Evolutionary conservation across 2,888 invertebrate species (phyloP).

Genomic region (Dryobotodes eremita): DNA sequence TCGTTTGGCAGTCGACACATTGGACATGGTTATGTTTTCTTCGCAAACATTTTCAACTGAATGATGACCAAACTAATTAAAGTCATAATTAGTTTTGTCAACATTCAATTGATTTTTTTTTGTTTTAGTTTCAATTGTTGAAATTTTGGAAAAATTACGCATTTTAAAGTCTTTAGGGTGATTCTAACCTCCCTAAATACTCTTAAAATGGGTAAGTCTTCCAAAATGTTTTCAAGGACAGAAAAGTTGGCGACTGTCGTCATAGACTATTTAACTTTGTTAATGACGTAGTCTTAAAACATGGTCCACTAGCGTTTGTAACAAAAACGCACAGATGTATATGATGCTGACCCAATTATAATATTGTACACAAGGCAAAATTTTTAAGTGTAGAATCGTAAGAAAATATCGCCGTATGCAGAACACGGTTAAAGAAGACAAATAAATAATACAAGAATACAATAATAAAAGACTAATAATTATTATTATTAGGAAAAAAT

Average conservation of each 20-base stretch:
- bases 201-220: background rate
- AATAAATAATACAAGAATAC: no score
- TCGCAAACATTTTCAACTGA: background rate
- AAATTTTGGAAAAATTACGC: no score
- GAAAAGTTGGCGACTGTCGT: background rate
- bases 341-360: conserved; percentile 15
- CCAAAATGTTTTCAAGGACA: background rate
- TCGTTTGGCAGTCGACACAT: no score
- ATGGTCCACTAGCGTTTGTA: background rate
- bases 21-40: background rate
- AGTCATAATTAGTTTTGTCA: background rate
- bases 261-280: background rate
- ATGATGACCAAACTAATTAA: background rate
- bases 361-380: conserved; percentile 19
- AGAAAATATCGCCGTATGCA: background rate
- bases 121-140: background rate
- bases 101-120: background rate
- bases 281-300: background rate
- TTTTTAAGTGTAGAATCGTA: background rate
- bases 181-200: no score
- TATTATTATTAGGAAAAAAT: no score
- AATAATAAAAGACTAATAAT: no score
- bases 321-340: conserved; percentile 36
- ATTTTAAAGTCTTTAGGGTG: no score
- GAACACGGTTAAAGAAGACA: background rate